Base-by-base conservation (phyloP, 2,113 vertebrate genomes). In the Delphinapterus leucas region DNA sequence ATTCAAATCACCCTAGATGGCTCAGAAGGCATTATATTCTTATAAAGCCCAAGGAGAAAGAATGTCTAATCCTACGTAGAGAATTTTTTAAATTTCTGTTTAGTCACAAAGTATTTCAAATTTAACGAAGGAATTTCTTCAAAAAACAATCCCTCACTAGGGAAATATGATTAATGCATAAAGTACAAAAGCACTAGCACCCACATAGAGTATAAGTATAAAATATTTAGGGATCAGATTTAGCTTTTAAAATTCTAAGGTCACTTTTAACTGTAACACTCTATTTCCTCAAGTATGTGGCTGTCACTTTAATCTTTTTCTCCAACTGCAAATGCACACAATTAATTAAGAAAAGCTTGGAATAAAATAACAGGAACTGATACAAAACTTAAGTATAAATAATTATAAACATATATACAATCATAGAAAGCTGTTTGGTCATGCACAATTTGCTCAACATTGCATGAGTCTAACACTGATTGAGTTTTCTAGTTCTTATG, bases 21-120 rank as follows among this genome's bases (percentile, higher is more conserved):
- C 49, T 90, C 63, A 84, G 47, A 77, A n/a, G 6, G 88, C 82
- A 67, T 93, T 96, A 90, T 90, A 68, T 74, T 93, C 70, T 95
- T 71, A 85, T 10, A 80, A 41, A 28, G 6, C 70, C 71, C 17
- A 53, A 91, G 49, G 67, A 93, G 73, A 94, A 92, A 49, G 23
- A 89, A 76, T 71, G 10, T 65, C 26, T 33, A 53, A 26, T 55
- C 23, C n/a, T 38, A 94, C 18, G 7, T 36, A 76, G 49, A 76
- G 63, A 53, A 20, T 38, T 70, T 77, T 41, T 49, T 83, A 6
- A 53, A 18, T 95, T 89, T 90, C 61, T 87, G 18, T 92, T 86
- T 67, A 67, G 41, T 81, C 63, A 73, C 28, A 93, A 89, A 55
- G 55, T 83, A 92, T 96, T 97, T 96, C 91, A 95, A 95, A 96